These are phyloP conservation scores for Euphydryas editha DNA, from an alignment of 2,888 invertebrate species.

Conservation along the genomic window DNA sequence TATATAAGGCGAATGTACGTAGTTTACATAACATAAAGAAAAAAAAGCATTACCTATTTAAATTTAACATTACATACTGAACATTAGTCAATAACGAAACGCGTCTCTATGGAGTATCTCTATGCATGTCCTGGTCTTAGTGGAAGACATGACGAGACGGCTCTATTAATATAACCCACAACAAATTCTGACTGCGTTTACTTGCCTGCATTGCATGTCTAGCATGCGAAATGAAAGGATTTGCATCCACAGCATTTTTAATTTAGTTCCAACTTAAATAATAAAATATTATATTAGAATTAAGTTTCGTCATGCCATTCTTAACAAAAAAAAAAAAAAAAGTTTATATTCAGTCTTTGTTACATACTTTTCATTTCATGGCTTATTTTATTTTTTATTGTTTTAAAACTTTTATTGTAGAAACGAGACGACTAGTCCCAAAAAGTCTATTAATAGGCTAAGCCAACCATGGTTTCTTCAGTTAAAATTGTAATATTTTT, in stretches of 20 bases:
- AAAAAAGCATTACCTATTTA: background rate
- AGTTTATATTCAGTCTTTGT: too few species aligned
- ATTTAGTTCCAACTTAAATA: constrained; percentile 23
- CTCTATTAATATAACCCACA: constrained; percentile 38
- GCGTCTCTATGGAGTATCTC: constrained; percentile 1
- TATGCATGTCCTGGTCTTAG: constrained; percentile 19
- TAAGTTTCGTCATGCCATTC: constrained; percentile 6
- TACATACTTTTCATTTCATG: too few species aligned
- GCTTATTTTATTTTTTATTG: too few species aligned
- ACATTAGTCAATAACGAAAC: constrained; percentile 11
- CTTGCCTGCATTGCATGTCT: constrained; percentile 40
- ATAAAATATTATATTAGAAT: constrained; percentile 22
- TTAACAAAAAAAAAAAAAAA: too few species aligned
- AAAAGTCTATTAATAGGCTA: too few species aligned
- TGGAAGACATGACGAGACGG: too few species aligned
- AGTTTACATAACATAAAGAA: background rate
- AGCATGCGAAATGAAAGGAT: constrained; percentile 38
- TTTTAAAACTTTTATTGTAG: too few species aligned
- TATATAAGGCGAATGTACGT: too few species aligned
- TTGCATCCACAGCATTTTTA: constrained; percentile 36
- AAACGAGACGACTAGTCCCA: too few species aligned
- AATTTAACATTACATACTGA: too few species aligned
- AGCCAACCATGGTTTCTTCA: too few species aligned
- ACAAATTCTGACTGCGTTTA: constrained; percentile 39
- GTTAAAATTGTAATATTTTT: background rate